Percentiles rank a stretch among this genome's conserved stretches.
Evolutionary conservation across 2,888 invertebrate genomes (phyloP).

Genomic region (Sarcophaga carnaria): DNA sequence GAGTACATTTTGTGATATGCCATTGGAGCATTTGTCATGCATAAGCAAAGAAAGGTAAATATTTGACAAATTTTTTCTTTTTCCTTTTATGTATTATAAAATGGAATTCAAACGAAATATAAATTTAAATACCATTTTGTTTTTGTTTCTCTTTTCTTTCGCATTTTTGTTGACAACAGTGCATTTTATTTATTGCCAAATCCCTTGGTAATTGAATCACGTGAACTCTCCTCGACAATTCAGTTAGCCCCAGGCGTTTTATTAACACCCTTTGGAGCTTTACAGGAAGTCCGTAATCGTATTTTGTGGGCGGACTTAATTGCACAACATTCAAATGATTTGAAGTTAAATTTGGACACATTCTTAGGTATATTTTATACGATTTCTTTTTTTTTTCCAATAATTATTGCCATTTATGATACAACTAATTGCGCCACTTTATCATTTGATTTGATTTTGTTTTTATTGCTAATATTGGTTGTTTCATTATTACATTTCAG

Average conservation of each 20-base stretch:
- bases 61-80: neutral
- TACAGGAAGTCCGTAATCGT: conserved; percentile 79
- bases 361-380: conserved; percentile 76
- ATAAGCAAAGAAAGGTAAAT: conserved; percentile 77
- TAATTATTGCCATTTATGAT: neutral
- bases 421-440: conserved; percentile 53
- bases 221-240: conserved; percentile 77
- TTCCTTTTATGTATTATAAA: neutral
- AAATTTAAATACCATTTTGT: conserved; percentile 44
- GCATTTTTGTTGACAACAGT: conserved; percentile 68
- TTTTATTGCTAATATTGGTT: conserved; percentile 23
- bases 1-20: conserved; percentile 76
- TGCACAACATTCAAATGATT: conserved; percentile 76
- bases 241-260: conserved; percentile 79
- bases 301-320: conserved; percentile 79
- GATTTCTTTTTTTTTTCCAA: neutral
- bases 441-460: conserved; percentile 33
- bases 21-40: conserved; percentile 77
- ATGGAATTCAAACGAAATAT: neutral
- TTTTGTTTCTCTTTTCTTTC: conserved; percentile 17
- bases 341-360: conserved; percentile 78
- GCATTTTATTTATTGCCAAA: conserved; percentile 78
- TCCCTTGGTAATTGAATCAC: conserved; percentile 78
- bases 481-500: conserved; percentile 72
- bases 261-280: conserved; percentile 78